Conservation (phyloP, 2,888 invertebrate genomes). For the Nephrotoma appendiculata region DNA sequence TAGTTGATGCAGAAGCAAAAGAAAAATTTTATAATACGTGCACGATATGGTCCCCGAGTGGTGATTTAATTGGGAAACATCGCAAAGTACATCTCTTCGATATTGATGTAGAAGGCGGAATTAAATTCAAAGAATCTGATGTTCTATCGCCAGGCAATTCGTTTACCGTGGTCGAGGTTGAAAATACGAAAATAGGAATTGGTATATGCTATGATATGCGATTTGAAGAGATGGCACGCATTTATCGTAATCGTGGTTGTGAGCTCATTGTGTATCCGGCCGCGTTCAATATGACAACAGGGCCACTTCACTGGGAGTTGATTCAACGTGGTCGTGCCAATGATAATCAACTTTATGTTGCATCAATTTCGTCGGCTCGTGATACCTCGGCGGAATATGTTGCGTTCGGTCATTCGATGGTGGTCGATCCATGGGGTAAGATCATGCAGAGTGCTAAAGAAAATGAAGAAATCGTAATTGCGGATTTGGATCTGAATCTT, state of each 20-base stretch:
- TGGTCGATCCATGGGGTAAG: constrained; percentile 66
- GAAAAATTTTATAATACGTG: constrained; percentile 71
- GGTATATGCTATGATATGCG: constrained; percentile 95
- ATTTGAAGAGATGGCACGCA: constrained; percentile 73
- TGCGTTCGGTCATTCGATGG: constrained; percentile 78
- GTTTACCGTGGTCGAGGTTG: constrained; percentile 59
- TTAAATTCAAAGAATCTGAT: constrained; percentile 81
- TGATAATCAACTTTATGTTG: constrained; percentile 83
- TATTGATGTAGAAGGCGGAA: constrained; percentile 79
- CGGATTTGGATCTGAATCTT: constrained; percentile 54
- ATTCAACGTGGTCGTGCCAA: constrained; percentile 66
- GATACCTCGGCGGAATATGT: constrained; percentile 67
- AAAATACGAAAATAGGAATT: constrained; percentile 61
- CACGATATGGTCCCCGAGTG: constrained; percentile 68
- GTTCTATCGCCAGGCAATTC: constrained; percentile 59
- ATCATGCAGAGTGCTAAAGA: constrained; percentile 55
- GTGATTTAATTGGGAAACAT: constrained; percentile 62
- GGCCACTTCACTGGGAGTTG: constrained; percentile 85
- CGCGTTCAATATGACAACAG: constrained; percentile 90
- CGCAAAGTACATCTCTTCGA: constrained; percentile 92
- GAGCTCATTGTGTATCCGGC: constrained; percentile 80
- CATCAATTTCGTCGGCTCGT: constrained; percentile 70
- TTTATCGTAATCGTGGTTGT: constrained; percentile 61
- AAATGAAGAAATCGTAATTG: constrained; percentile 52
- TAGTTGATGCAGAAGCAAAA: constrained; percentile 22